Evolutionary conservation across 2,113 vertebrate species (phyloP), one percentile per base, ranked within the genome.

Genomic region (Lanius collurio): DNA sequence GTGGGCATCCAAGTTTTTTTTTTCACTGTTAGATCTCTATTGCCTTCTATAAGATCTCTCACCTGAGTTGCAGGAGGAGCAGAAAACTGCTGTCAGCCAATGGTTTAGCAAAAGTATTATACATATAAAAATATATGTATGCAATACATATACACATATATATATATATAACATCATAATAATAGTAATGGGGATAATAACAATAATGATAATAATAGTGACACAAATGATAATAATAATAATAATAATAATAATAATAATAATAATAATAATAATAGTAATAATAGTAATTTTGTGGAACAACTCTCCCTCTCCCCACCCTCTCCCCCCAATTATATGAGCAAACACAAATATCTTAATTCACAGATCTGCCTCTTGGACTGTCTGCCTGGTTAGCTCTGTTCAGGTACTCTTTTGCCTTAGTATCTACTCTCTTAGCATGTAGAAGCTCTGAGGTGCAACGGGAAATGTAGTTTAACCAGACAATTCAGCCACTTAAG

Each of bases 281-380:
- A n/a, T n/a, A n/a, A 14, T 30, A 70, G n/a, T 7, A 74, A 27
- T 16, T 84, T 3, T 15, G 10, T 53, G 13, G 33, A 71, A 63
- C 5, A 79, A 16, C 3, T 8, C 1, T 31, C 7, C 11, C 3
- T 53, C 13, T 7, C 17, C 13, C 6, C 21, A 22, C 8, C 23
- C 23, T 10, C 1, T 18, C 6, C 19, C 46, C 13, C 6, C 23
- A 39, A 2, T 47, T 65, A 15, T 47, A 62, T 33, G 19, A 55
- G 20, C 8, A 82, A 62, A 52, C 7, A 11, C 46, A 84, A 74
- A 59, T 63, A 28, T 35, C 7, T 50, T 84, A 63, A 63, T 39
- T 75, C 41, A 60, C 0, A 24, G 35, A 49, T 77, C 10, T 53
- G 55, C 19, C 3, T 50, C 14, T 76, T 70, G 30, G 53, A 41